Base-by-base conservation (phyloP, 1,140 invertebrate species). In the Potamilus streckersoni region DNA sequence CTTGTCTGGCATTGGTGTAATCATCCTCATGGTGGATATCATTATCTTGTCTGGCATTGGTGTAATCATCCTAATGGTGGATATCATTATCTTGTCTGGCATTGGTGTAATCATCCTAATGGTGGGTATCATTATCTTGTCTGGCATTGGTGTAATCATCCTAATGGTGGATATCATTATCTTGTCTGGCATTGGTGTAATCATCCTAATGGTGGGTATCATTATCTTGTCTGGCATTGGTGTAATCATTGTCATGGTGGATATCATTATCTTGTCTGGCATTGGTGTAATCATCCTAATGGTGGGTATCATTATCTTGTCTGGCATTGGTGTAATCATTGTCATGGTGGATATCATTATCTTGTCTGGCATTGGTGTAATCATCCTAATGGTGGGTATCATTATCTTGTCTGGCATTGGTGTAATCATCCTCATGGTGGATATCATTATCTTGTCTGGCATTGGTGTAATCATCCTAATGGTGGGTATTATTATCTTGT, bases 141-240 rank as follows among this genome's bases (percentile, higher is more conserved):
- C 88, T 76, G 88, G 89, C 13, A 83, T 89, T 72, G 87, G 83
- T 23, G 85, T 83, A 17, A 86, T 90, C 64, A 76, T 88, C 31
- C 78, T 89, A 27, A 90, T 90, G 89, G 89, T 89, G n/a, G n/a
- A n/a, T n/a, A n/a, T n/a, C n/a, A n/a, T n/a, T n/a, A 88, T 90
- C 66, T 62, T 89, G 2, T 88, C 88, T 76, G 88, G 89, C 13
- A 83, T 89, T 72, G 87, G 83, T 23, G 85, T 83, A 17, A 86
- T 90, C 64, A 76, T 88, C 31, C 78, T 89, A 27, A 90, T 90
- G 89, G 89, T 89, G n/a, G n/a, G n/a, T n/a, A n/a, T n/a, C n/a
- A n/a, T n/a, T n/a, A 88, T 90, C 66, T 62, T 89, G 2, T 88
- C 88, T 76, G 88, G 89, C 13, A 83, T 89, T 72, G 87, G 83